Conservation (phyloP, 2,113 vertebrate genomes). For the Microcebus griseorufus region DNA sequence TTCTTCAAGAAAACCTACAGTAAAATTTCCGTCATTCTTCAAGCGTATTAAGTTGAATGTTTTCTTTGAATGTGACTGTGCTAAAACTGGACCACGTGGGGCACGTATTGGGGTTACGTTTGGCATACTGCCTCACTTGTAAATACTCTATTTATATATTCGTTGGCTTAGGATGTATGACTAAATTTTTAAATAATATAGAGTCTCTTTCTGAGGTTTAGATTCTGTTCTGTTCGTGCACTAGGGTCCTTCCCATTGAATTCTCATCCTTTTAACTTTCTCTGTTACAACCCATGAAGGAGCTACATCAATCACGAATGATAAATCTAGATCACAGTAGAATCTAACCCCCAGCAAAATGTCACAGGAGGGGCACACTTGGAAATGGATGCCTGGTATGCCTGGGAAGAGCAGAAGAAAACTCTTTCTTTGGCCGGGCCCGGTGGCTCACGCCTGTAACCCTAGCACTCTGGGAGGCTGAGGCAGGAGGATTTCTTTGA, state of each 20-base stretch:
- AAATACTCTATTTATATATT: neutral
- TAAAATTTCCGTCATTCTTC: neutral
- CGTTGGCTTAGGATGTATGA: neutral
- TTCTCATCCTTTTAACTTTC: neutral
- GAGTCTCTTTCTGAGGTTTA: neutral
- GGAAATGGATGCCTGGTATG: neutral
- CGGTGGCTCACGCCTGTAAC: too few species aligned
- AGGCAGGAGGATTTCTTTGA: too few species aligned
- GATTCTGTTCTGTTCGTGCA: neutral
- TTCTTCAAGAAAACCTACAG: neutral
- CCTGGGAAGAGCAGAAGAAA: neutral
- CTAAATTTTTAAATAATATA: neutral
- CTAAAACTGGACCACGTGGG: neutral
- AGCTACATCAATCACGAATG: neutral
- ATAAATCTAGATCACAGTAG: neutral
- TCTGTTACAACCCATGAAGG: neutral
- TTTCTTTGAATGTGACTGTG: neutral
- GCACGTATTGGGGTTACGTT: neutral
- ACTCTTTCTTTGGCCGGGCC: neutral
- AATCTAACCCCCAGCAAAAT: neutral
- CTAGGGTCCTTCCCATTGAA: neutral
- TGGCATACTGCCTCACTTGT: neutral
- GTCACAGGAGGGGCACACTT: neutral
- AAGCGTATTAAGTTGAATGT: neutral
- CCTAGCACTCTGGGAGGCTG: too few species aligned